Conservation (phyloP, 2,797 vertebrate species). For the Basileuterus tristriatus region DNA sequence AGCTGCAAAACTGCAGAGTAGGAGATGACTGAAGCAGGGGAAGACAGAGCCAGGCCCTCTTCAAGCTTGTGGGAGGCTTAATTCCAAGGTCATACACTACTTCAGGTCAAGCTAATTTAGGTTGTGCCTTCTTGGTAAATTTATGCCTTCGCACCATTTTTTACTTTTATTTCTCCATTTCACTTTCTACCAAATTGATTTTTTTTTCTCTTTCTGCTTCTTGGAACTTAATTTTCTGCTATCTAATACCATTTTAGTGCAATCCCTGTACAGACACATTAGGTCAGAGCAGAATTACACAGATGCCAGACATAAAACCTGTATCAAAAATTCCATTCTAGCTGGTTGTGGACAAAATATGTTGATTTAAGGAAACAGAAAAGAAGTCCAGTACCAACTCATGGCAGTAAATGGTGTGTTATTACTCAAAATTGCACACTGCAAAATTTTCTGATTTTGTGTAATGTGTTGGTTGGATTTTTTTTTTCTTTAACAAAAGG, state of each 20-base stretch:
- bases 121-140: background rate
- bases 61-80: background rate
- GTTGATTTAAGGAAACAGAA: background rate
- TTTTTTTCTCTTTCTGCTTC: conserved; percentile 36
- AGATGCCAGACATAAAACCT: background rate
- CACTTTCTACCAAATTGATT: background rate
- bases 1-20: background rate
- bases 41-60: background rate
- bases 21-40: background rate
- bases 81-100: background rate
- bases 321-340: background rate
- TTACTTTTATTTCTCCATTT: conserved; percentile 7
- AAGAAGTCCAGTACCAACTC: background rate
- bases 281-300: conserved; percentile 21
- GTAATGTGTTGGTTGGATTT: background rate
- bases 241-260: conserved; percentile 26
- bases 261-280: background rate
- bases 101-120: background rate
- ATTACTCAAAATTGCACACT: conserved; percentile 2
- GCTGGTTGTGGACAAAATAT: background rate
- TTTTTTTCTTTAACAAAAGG: background rate
- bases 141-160: background rate
- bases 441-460: background rate
- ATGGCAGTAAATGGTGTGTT: background rate
- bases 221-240: conserved; percentile 30